Percentiles rank a stretch among this genome's conserved stretches.
Conservation (phyloP, 2,888 invertebrate species). For the Acrocyrtus sp. region DNA sequence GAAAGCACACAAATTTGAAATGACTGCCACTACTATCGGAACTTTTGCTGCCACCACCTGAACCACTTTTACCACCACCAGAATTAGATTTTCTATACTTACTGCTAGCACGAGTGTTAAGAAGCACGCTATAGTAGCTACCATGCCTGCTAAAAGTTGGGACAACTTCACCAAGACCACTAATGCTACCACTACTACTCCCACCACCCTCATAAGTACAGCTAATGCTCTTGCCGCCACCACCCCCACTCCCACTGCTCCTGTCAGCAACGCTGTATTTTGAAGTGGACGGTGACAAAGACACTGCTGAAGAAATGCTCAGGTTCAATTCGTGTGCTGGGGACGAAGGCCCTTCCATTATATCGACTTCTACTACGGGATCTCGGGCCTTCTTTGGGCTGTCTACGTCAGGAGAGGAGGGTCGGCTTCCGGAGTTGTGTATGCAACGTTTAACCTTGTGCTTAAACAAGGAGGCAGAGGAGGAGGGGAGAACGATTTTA, state of each 20-base stretch:
- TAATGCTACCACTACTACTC: constrained; percentile 27
- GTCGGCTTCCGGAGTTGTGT: constrained; percentile 25
- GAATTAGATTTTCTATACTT: constrained; percentile 38
- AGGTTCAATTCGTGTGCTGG: constrained; percentile 36
- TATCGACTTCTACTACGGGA: not conserved
- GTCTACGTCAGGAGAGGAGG: constrained; percentile 12
- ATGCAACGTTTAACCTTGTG: constrained; percentile 39
- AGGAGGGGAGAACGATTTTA: constrained; percentile 1
- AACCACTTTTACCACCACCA: constrained; percentile 38
- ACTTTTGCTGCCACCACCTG: constrained; percentile 38
- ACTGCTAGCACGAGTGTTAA: constrained; percentile 42
- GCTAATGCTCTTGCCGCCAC: constrained; percentile 10
- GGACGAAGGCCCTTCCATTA: constrained; percentile 30
- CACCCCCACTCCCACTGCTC: constrained; percentile 5
- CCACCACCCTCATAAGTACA: constrained; percentile 7
- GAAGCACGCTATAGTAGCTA: constrained; percentile 39
- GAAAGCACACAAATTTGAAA: constrained; percentile 62
- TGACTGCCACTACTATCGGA: constrained; percentile 43
- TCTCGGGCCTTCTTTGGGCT: constrained; percentile 28
- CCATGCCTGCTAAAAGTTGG: constrained; percentile 33
- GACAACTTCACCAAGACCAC: constrained; percentile 13
- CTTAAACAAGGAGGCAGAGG: too few species aligned
- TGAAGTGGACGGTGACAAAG: constrained; percentile 23
- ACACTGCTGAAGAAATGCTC: constrained; percentile 29
- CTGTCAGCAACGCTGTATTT: constrained; percentile 17